These are phyloP conservation scores for Capitulum mitella DNA, from an alignment of 2,888 invertebrate species.

Conservation along the genomic window DNA sequence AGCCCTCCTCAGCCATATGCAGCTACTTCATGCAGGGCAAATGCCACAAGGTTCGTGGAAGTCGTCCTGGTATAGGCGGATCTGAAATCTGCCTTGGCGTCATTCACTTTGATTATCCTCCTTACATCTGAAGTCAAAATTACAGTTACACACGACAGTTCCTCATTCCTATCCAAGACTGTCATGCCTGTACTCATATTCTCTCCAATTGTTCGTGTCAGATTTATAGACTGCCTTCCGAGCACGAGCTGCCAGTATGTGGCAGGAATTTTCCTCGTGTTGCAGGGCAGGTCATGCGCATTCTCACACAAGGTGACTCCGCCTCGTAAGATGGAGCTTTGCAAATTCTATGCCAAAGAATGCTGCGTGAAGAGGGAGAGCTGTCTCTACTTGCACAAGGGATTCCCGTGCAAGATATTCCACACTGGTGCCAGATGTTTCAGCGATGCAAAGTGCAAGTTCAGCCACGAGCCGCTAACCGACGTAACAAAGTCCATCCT, in stretches of 20 bases:
- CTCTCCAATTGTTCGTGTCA: not conserved
- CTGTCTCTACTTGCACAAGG: constrained; percentile 92
- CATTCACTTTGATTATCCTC: no score
- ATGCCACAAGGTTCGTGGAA: constrained; percentile 50
- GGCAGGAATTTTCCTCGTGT: no score
- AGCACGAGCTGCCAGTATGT: not conserved
- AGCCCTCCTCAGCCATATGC: constrained; percentile 56
- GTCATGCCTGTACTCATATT: not conserved
- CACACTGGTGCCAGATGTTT: constrained; percentile 79
- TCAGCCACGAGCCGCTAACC: constrained; percentile 81
- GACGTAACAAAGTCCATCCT: constrained; percentile 61
- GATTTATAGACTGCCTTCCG: not conserved
- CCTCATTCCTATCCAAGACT: no score
- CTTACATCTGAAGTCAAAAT: no score
- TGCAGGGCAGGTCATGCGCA: constrained; percentile 67
- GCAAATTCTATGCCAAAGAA: constrained; percentile 93
- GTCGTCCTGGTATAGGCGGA: no score
- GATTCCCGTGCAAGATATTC: constrained; percentile 95
- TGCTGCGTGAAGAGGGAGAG: constrained; percentile 91
- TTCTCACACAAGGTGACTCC: constrained; percentile 76
- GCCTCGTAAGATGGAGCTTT: constrained; percentile 82
- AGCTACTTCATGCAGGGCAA: constrained; percentile 82
- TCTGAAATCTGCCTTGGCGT: no score
- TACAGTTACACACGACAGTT: no score
- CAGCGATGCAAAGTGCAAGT: constrained; percentile 75